Evolutionary conservation across 2,888 invertebrate species (phyloP).

Genomic region (Cephonodes hylas): DNA sequence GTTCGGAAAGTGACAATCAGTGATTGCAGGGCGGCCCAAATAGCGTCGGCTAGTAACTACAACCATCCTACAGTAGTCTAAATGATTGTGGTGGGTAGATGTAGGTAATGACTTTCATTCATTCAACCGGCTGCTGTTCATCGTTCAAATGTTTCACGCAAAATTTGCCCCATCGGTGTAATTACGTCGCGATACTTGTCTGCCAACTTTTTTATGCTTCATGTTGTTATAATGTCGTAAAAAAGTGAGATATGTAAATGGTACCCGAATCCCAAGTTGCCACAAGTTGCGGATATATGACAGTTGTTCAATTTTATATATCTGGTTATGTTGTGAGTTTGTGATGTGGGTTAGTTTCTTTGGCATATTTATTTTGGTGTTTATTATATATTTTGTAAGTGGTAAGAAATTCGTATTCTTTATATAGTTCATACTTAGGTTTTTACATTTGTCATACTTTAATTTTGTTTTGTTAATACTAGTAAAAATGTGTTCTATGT

Average conservation of each 20-base stretch:
- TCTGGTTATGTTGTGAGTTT: not conserved
- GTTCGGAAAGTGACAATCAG: no score
- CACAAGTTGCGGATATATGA: not conserved
- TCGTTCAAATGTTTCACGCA: conserved; percentile 52
- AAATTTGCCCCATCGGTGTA: conserved; percentile 47
- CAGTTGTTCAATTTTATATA: not conserved
- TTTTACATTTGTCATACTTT: no score
- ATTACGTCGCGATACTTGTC: conserved; percentile 48
- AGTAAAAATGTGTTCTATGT: no score
- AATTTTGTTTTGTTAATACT: no score
- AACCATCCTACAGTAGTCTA: no score
- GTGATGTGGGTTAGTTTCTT: not conserved
- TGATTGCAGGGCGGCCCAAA: no score
- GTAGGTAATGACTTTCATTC: conserved; percentile 43
- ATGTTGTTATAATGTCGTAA: conserved; percentile 4
- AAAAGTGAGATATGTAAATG: conserved; percentile 7
- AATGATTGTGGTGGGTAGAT: no score
- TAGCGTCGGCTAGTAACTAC: no score
- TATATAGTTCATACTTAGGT: no score
- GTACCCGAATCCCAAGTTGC: not conserved
- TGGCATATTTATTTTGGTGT: no score
- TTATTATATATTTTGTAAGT: no score
- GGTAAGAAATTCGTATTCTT: no score
- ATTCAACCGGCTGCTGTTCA: conserved; percentile 48
- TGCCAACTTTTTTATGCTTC: conserved; percentile 32